Conservation (phyloP, 2,797 vertebrate genomes). For the Morelia viridis region DNA sequence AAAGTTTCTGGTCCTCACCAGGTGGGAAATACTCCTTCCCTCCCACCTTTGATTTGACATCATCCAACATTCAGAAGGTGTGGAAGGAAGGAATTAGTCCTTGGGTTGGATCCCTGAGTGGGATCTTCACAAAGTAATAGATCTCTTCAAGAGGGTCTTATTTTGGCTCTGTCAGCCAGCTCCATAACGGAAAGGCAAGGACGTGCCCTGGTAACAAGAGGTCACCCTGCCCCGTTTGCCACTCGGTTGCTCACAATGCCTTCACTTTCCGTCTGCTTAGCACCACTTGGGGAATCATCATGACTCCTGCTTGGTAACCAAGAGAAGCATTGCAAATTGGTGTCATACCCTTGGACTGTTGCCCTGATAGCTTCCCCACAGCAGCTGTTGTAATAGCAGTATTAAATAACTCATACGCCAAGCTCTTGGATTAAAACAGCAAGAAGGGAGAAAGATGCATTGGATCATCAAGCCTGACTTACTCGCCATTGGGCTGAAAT, state of each 20-base stretch:
- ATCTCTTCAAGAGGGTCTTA: neutral
- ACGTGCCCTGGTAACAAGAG: neutral
- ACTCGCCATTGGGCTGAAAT: neutral
- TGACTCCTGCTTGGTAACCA: neutral
- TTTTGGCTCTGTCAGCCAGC: neutral
- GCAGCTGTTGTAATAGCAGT: neutral
- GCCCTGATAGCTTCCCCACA: too few species aligned
- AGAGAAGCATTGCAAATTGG: neutral
- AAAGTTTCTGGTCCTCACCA: neutral
- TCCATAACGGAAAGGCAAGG: neutral
- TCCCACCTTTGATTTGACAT: neutral
- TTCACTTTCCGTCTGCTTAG: neutral
- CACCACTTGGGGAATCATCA: neutral
- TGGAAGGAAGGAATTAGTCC: neutral
- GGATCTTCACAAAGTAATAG: too few species aligned
- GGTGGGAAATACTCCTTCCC: neutral
- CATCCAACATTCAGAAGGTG: neutral
- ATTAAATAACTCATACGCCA: neutral
- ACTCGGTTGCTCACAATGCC: neutral
- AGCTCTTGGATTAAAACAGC: neutral
- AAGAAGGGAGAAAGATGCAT: neutral
- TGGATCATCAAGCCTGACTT: neutral
- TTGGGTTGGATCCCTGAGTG: neutral
- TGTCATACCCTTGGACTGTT: neutral
- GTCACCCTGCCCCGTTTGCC: neutral